Conservation (phyloP, 2,113 vertebrate genomes). For the Okapia johnstoni region DNA sequence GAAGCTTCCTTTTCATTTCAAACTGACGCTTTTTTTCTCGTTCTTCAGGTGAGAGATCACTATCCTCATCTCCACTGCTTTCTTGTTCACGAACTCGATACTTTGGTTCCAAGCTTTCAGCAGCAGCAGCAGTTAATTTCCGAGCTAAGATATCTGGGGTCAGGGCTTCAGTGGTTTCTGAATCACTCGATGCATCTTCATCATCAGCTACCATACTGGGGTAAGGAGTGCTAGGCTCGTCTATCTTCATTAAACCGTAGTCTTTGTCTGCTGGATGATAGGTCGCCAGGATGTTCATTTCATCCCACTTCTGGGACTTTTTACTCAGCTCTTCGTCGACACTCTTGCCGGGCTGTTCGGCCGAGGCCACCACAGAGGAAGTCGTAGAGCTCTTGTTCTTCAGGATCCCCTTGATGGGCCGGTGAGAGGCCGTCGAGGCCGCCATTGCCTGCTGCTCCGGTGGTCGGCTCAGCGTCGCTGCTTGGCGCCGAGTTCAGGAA, state of each 20-base stretch:
- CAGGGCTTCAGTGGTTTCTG: slow-evolving; percentile 85
- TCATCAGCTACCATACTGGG: slow-evolving; percentile 94
- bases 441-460: slow-evolving; percentile 65
- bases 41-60: slow-evolving; percentile 91
- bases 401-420: slow-evolving; percentile 82
- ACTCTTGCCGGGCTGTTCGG: slow-evolving; percentile 53
- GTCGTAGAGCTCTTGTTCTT: slow-evolving; percentile 76
- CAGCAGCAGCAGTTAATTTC: slow-evolving; percentile 90
- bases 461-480: slow-evolving; percentile 64
- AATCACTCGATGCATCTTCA: slow-evolving; percentile 92
- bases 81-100: slow-evolving; percentile 80
- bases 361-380: slow-evolving; percentile 37
- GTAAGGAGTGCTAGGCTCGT: slow-evolving; percentile 97
- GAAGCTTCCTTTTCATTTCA: slow-evolving; percentile 98
- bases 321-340: slow-evolving; percentile 82
- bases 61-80: slow-evolving; percentile 91
- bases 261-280: slow-evolving; percentile 98
- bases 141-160: slow-evolving; percentile 88
- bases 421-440: slow-evolving; percentile 69
- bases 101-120: slow-evolving; percentile 87
- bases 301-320: slow-evolving; percentile 98
- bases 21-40: slow-evolving; percentile 95
- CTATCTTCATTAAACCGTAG: slow-evolving; percentile 99
- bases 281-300: slow-evolving; percentile 99
- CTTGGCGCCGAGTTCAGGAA: neutral